A percentile compares a stretch with the other conserved stretches of the same genome.
Evolutionary conservation across 2,113 vertebrate genomes (phyloP).

Genomic region (Hiodon tergisus): DNA sequence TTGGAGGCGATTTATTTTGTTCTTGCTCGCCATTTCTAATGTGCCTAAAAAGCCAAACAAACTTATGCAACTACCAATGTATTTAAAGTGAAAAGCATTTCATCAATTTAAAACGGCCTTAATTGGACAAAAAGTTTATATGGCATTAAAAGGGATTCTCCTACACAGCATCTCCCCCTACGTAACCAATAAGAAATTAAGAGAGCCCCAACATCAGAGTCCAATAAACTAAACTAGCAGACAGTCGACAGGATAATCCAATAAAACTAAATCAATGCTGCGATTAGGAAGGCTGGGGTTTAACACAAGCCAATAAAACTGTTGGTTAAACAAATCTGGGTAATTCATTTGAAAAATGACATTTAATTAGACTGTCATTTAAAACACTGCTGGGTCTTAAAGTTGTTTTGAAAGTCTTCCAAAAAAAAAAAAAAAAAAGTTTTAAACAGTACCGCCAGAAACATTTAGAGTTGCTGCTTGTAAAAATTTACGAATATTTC

Average conservation of each 20-base stretch:
- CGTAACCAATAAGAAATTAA: not conserved
- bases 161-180: not conserved
- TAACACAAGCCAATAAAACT: conserved; percentile 17
- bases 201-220: conserved; percentile 21
- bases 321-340: not conserved
- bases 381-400: too few relatives aligned
- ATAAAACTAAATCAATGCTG: conserved; percentile 44
- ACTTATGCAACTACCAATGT: too few relatives aligned
- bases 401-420: too few relatives aligned
- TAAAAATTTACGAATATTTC: too few relatives aligned
- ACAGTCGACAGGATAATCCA: conserved; percentile 43
- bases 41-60: too few relatives aligned
- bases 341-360: not conserved
- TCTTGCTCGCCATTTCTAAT: not conserved
- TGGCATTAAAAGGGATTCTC: too few relatives aligned
- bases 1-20: not conserved
- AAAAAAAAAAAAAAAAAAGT: too few relatives aligned
- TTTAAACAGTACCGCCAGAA: too few relatives aligned
- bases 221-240: conserved; percentile 47
- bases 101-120: not conserved
- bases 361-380: too few relatives aligned
- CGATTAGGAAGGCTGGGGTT: conserved; percentile 23
- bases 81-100: too few relatives aligned
- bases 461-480: too few relatives aligned
- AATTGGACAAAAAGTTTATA: not conserved